These are phyloP conservation scores for Daphoenositta chrysoptera DNA, from an alignment of 2,113 vertebrate species.

Conservation along the genomic window DNA sequence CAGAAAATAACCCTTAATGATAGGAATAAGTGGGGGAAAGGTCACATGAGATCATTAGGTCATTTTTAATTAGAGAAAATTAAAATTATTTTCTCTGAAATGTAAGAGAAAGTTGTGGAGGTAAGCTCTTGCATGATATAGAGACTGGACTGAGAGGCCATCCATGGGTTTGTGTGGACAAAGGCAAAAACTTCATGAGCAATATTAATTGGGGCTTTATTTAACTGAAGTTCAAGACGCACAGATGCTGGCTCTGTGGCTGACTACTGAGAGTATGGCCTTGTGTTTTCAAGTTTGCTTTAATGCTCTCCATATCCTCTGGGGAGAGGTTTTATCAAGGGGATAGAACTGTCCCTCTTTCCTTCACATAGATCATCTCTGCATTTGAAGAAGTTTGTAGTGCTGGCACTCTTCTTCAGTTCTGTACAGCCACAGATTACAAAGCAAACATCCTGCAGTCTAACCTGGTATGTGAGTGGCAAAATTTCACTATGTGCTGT, in stretches of 20 bases:
- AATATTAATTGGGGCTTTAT: not conserved
- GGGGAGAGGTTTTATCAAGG: not conserved
- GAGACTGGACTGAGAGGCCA: not conserved
- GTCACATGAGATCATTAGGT: not conserved
- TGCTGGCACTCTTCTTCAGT: not conserved
- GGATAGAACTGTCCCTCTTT: not conserved
- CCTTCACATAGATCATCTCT: not conserved
- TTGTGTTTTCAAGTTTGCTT: not conserved
- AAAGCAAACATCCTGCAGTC: not conserved
- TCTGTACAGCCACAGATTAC: not conserved
- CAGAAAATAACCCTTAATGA: not conserved
- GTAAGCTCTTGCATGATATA: not conserved
- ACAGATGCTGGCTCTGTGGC: not conserved
- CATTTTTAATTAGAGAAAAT: conserved; percentile 15
- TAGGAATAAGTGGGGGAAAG: not conserved
- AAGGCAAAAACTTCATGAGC: not conserved
- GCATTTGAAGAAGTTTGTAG: not conserved
- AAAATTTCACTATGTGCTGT: not conserved
- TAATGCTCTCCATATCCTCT: not conserved
- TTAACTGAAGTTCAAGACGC: conserved; percentile 2
- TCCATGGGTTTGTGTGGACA: not conserved
- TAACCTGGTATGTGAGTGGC: not conserved
- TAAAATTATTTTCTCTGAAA: conserved; percentile 28
- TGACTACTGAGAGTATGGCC: not conserved
- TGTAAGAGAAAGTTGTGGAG: not conserved